Base-by-base conservation (phyloP, 2,888 invertebrate species). In the Cantharis nigra region DNA sequence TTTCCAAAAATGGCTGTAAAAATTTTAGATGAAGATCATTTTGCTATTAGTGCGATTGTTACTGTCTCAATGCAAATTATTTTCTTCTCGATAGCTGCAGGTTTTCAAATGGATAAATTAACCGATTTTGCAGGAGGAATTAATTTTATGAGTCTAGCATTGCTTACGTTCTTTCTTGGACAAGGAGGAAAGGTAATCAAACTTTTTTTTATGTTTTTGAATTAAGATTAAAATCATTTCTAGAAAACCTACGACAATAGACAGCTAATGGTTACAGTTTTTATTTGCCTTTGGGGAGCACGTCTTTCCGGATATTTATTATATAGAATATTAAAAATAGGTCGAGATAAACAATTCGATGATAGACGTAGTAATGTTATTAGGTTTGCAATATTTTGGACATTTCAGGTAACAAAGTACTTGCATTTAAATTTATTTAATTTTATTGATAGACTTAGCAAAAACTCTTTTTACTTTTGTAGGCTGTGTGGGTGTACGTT, bases 101-200 rank as follows among this genome's bases (percentile, higher is more conserved):
- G 94, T 74, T 95, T 96, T 83, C 95, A 97, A 88, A 93, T 95
- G 89, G 97, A 97, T 87, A 97, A 97, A 89, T 91, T 97, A 76
- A 96, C 97, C 0, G 97, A 98, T 88, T 96, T 97, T 89, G 97
- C 97, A 78, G 97, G 97, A 9, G 97, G 97, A 75, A 94, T 95
- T 75, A 97, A 97, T 89, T 98, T 98, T 88, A 95, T 97, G 81
- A 94, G 97, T 74, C 91, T 97, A 82, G 96, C 97, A 9, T 88
- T 97, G 79, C 90, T 97, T 67, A 97, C 97, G 28, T 96, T 97
- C 89, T 94, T 95, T 85, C 90, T 97, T 64, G 96, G 96, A 13
- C 95, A 96, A 91, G 93, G 93, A 82, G 93, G 93, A 83, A 94
- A 94, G 90, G 92, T 92, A 88, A 87, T 18, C n/a, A 1, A 26